Conservation (phyloP, 1,140 invertebrate species). For the Samia ricini region DNA sequence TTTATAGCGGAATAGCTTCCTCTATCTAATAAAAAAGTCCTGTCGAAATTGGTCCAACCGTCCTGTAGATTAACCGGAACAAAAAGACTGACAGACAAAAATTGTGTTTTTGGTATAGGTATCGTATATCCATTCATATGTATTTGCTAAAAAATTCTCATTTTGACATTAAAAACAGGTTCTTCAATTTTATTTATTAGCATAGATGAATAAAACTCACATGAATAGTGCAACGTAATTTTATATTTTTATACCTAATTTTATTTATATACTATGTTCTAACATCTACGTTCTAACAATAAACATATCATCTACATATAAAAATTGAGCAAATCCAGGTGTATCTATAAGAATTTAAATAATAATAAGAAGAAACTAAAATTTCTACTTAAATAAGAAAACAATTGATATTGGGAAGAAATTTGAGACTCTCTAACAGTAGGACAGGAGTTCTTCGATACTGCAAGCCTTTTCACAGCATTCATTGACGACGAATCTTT, state of each 20-base stretch:
- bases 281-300: background rate
- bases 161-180: no score
- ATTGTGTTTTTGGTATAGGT: no score
- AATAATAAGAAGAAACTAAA: background rate
- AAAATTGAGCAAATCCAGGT: background rate
- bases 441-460: slow-evolving; percentile 47
- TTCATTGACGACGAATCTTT: slow-evolving; percentile 55
- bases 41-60: no score
- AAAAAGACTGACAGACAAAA: no score
- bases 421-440: slow-evolving; percentile 29
- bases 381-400: background rate
- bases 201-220: no score
- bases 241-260: background rate
- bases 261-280: background rate
- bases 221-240: background rate
- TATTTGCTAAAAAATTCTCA: no score
- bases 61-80: no score
- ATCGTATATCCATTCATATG: no score
- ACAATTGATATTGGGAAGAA: background rate
- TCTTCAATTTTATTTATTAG: no score
- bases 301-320: background rate
- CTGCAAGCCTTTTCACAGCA: slow-evolving; percentile 66
- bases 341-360: background rate
- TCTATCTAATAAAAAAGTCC: no score
- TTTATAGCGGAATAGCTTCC: no score